Evolutionary conservation across 2,888 invertebrate species (phyloP).

Genomic region (Zeuzera pyrina): DNA sequence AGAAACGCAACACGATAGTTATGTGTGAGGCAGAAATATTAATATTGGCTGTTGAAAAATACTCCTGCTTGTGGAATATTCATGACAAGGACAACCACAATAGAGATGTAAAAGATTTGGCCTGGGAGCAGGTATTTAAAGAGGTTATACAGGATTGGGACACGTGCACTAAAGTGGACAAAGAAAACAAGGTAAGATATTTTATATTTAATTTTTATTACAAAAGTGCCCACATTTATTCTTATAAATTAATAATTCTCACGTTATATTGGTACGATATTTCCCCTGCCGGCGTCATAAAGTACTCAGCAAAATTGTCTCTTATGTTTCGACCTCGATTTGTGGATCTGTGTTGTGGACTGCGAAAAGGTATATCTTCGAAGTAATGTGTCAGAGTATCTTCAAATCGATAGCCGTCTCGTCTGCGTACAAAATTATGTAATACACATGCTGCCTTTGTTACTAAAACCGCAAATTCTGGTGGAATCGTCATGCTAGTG

Average conservation of each 20-base stretch:
- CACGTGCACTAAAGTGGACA: too few relatives aligned
- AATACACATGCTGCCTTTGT: constrained; percentile 13
- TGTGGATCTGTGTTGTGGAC: constrained; percentile 8
- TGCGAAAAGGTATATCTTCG: constrained; percentile 4
- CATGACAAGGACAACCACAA: constrained; percentile 11
- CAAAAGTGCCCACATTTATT: too few relatives aligned
- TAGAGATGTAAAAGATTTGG: constrained; percentile 14
- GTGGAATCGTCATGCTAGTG: too few relatives aligned
- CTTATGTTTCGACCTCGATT: constrained; percentile 16
- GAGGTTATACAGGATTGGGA: too few relatives aligned
- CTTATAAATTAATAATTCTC: too few relatives aligned
- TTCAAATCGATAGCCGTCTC: constrained; percentile 17
- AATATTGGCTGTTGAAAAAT: too few relatives aligned
- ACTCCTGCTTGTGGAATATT: constrained; percentile 13
- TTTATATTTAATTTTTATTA: too few relatives aligned
- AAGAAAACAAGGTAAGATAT: too few relatives aligned
- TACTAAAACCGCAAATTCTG: too few relatives aligned
- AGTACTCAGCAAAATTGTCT: constrained; percentile 19
- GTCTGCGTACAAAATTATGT: constrained; percentile 15
- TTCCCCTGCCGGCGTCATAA: constrained; percentile 16
- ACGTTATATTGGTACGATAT: constrained; percentile 18
- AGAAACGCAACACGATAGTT: too few relatives aligned
- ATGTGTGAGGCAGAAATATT: too few relatives aligned
- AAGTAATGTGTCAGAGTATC: constrained; percentile 17
- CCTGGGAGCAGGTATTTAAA: too few relatives aligned